These are phyloP conservation scores for Myripristis jacobus DNA, from an alignment of 2,797 vertebrate species.

Conservation along the genomic window DNA sequence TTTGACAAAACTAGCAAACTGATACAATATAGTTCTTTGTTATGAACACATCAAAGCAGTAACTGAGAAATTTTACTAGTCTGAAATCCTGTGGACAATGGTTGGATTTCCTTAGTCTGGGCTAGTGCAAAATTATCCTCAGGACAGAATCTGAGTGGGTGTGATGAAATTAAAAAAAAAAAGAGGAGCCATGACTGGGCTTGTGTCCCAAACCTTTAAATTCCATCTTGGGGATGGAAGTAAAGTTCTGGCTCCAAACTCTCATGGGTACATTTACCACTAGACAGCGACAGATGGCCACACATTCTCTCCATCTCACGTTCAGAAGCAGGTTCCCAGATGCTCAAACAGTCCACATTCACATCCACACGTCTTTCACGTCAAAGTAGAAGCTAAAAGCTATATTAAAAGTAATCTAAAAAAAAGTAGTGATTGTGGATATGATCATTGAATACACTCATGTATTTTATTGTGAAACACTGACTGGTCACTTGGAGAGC, in stretches of 20 bases:
- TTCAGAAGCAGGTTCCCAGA: slow-evolving; percentile 46
- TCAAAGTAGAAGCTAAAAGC: slow-evolving; percentile 9
- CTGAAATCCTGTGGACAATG: slow-evolving; percentile 11
- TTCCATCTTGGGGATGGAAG: not conserved
- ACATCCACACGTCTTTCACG: slow-evolving; percentile 19
- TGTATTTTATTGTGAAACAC: slow-evolving; percentile 20
- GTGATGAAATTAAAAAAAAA: not conserved
- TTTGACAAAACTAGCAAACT: slow-evolving; percentile 69
- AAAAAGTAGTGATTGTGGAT: slow-evolving; percentile 13
- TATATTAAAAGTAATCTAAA: slow-evolving; percentile 26
- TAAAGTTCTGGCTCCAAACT: slow-evolving; percentile 10
- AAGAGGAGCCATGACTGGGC: not conserved
- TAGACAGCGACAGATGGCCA: slow-evolving; percentile 7
- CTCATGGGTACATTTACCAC: slow-evolving; percentile 4
- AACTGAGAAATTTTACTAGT: slow-evolving; percentile 2
- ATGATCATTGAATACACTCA: slow-evolving; percentile 23
- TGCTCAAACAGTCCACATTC: slow-evolving; percentile 27
- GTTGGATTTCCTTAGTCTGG: not conserved
- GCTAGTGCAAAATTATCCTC: not conserved
- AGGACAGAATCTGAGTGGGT: not conserved
- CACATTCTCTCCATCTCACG: slow-evolving; percentile 16
- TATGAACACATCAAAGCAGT: slow-evolving; percentile 28
- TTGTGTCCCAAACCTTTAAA: not conserved
- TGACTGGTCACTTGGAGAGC: slow-evolving; percentile 26
- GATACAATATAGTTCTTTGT: slow-evolving; percentile 47